phyloP scores from a whole-genome alignment of 2,888 invertebrate species.

The Lapara coniferarum region DNA sequence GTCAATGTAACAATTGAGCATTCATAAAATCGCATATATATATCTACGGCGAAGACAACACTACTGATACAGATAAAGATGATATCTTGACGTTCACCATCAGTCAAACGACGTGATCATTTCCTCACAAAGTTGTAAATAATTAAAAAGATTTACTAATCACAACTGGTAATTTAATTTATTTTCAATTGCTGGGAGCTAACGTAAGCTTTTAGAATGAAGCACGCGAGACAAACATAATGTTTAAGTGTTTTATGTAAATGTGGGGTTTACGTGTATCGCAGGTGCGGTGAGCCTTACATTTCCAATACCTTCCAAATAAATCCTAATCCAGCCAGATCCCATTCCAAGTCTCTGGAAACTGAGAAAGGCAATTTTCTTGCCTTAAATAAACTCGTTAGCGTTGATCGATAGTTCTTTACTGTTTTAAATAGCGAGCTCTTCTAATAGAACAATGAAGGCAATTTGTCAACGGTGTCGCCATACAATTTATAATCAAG shows the following conservation, averaged over 20 bases:
- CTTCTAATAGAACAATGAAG: background rate
- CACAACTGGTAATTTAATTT: background rate
- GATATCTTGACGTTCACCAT: too few species aligned
- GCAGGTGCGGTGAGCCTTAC: constrained; percentile 23
- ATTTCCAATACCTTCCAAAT: constrained; percentile 22
- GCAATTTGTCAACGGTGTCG: background rate
- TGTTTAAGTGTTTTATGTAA: constrained; percentile 20
- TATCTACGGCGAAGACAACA: too few species aligned
- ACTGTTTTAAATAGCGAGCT: constrained; percentile 7
- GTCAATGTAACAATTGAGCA: too few species aligned
- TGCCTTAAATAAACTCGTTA: constrained; percentile 15
- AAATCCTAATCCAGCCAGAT: constrained; percentile 14
- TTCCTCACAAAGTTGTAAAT: too few species aligned
- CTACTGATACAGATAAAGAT: too few species aligned
- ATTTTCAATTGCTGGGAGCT: too few species aligned
- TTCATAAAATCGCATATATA: too few species aligned
- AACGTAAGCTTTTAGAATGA: background rate
- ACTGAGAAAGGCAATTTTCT: constrained; percentile 18
- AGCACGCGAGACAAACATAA: background rate
- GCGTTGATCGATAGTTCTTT: constrained; percentile 16
- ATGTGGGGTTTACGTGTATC: constrained; percentile 26
- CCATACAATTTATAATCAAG: background rate
- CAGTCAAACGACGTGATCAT: too few species aligned
- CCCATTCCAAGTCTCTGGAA: constrained; percentile 8
- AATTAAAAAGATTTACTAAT: background rate